phyloP scores from a whole-genome alignment of 35 echinoderm and acorn worm genomes.

The Diadema setosum region DNA sequence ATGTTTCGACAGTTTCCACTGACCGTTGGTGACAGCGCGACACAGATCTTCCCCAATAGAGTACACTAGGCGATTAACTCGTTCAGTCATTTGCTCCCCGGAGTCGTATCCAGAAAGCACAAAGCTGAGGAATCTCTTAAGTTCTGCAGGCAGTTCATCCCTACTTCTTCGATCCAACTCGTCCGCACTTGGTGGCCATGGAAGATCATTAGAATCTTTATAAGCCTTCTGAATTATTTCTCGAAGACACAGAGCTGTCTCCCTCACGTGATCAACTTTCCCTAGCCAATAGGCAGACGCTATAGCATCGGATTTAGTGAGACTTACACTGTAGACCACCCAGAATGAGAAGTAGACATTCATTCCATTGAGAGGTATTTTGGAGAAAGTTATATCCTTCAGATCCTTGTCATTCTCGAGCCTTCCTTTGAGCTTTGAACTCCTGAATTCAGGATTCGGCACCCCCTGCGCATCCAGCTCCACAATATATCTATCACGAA shows the following conservation, averaged over 20 bases:
- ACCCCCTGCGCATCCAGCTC: conserved; percentile 31
- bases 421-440: conserved; percentile 25
- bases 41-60: conserved; percentile 38
- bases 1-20: conserved; percentile 36
- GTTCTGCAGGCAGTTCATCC: background rate
- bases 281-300: background rate
- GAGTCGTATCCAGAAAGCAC: background rate
- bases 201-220: conserved; percentile 9
- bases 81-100: background rate
- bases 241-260: conserved; percentile 1
- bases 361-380: background rate
- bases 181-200: conserved; percentile 38
- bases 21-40: background rate
- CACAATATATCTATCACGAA: conserved; percentile 12
- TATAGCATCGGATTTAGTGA: conserved; percentile 1
- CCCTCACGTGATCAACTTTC: background rate
- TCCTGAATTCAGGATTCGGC: conserved; percentile 41
- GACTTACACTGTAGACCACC: background rate
- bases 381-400: conserved; percentile 2
- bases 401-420: conserved; percentile 24
- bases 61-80: background rate
- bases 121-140: background rate
- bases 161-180: background rate
- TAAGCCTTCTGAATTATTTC: background rate
- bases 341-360: background rate